Evolutionary conservation across 2,888 invertebrate species (phyloP).

Genomic region (Incurvaria masculella): DNA sequence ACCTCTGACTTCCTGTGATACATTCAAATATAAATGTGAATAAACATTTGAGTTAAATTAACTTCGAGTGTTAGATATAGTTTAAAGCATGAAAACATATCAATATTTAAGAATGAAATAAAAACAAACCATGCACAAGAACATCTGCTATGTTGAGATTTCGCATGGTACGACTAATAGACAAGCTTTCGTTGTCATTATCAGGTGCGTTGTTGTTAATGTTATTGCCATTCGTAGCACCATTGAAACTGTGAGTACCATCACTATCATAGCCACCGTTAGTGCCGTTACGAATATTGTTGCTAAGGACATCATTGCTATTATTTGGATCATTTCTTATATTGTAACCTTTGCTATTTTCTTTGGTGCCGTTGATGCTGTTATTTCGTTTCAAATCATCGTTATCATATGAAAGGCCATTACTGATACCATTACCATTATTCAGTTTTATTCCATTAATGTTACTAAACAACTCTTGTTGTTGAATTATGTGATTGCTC

Average conservation of each 20-base stretch:
- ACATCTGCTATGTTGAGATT: constrained; percentile 31
- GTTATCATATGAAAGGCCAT: constrained; percentile 2
- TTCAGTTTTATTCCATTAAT: constrained; percentile 20
- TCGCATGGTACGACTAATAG: constrained; percentile 20
- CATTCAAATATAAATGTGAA: constrained; percentile 7
- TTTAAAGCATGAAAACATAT: constrained; percentile 21
- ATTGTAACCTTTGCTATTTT: no score
- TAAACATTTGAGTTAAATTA: not conserved
- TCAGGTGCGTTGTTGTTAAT: constrained; percentile 26
- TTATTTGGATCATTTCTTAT: no score
- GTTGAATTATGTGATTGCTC: constrained; percentile 79
- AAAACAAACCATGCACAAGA: constrained; percentile 45
- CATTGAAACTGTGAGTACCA: no score
- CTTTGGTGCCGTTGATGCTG: constrained; percentile 5
- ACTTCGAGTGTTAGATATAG: constrained; percentile 2
- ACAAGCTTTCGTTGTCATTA: constrained; percentile 27
- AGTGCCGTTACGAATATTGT: no score
- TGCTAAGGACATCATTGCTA: no score
- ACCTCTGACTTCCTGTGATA: constrained; percentile 53
- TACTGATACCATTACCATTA: not conserved
- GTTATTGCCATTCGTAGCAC: constrained; percentile 21
- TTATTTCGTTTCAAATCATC: constrained; percentile 6
- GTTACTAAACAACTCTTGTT: constrained; percentile 59
- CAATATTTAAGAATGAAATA: constrained; percentile 36
- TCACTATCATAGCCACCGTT: no score